Conservation (phyloP, 2,113 vertebrate species). For the Prinia subflava region DNA sequence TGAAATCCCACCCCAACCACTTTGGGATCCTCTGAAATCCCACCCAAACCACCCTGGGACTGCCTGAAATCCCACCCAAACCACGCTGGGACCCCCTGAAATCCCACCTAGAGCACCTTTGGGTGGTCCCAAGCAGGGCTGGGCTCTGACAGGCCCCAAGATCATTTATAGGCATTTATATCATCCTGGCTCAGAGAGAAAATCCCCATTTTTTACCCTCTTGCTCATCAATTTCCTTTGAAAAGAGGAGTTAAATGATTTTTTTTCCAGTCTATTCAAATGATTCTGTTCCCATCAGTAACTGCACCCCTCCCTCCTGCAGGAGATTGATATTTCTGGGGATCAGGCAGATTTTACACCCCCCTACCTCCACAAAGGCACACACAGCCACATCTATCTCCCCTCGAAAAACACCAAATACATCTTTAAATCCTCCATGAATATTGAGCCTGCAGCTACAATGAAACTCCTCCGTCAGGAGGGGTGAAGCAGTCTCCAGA, state of each 20-base stretch:
- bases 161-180: not conserved
- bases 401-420: conserved; percentile 41
- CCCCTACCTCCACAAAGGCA: not conserved
- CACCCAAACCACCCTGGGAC: not conserved
- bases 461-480: conserved; percentile 83
- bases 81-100: not conserved
- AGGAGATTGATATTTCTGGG: not conserved
- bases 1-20: not conserved
- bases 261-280: not conserved
- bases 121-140: not conserved
- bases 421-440: conserved; percentile 75
- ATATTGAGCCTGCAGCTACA: conserved; percentile 86
- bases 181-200: not conserved
- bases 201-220: not conserved
- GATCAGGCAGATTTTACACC: not conserved
- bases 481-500: conserved; percentile 90
- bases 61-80: not conserved
- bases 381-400: not conserved
- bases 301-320: not conserved
- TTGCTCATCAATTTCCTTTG: not conserved
- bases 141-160: not conserved
- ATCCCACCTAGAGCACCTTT: not conserved
- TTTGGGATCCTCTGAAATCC: no score
- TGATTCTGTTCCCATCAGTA: conserved; percentile 1
- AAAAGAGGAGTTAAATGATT: not conserved